A percentile compares a stretch with the other conserved stretches of the same genome.
These are phyloP conservation scores for Campoletis sonorensis DNA, from an alignment of 1,140 invertebrate species.

Conservation along the genomic window DNA sequence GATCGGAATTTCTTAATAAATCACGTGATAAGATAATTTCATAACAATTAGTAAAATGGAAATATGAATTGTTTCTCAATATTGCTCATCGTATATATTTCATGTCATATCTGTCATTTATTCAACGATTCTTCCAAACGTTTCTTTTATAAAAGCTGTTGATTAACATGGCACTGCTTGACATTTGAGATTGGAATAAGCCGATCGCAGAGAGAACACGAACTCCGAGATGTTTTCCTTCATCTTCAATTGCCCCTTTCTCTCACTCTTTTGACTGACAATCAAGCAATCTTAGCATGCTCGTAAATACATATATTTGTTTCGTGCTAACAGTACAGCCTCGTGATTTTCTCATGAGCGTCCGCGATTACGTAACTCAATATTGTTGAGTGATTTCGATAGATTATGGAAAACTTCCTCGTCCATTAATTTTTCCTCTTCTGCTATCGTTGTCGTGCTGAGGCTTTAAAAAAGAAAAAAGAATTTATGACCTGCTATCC, in stretches of 20 bases:
- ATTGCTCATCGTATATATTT: too few relatives aligned
- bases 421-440: not conserved
- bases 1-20: too few relatives aligned
- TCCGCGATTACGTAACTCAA: not conserved
- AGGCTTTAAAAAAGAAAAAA: not conserved
- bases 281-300: conserved; percentile 29
- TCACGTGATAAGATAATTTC: too few relatives aligned
- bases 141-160: not conserved
- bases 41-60: too few relatives aligned
- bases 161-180: not conserved
- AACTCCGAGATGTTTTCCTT: conserved; percentile 18
- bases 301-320: conserved; percentile 5
- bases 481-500: not conserved
- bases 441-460: too few relatives aligned
- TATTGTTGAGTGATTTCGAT: not conserved
- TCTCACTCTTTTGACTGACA: conserved; percentile 14
- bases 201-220: not conserved
- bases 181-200: conserved; percentile 14
- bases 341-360: conserved; percentile 13
- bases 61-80: too few relatives aligned
- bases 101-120: too few relatives aligned
- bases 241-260: conserved; percentile 32
- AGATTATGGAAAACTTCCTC: not conserved
- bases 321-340: not conserved
- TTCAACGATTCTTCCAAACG: not conserved